Percentiles rank a stretch among this genome's conserved stretches.
phyloP scores from a whole-genome alignment of 2,888 invertebrate genomes.

The Metallyticus violacea region DNA sequence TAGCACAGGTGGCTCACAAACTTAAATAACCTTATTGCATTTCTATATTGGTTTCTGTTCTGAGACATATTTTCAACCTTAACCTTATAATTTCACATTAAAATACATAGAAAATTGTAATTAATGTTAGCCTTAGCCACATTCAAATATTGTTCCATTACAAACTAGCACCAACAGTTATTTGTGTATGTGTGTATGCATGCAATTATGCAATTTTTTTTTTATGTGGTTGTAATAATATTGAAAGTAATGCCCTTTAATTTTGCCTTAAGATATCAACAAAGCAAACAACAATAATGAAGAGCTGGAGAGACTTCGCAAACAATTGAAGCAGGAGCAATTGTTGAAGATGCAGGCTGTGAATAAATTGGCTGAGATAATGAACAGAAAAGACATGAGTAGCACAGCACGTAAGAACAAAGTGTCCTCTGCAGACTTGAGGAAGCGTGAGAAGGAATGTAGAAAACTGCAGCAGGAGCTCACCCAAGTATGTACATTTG shows the following conservation, averaged over 20 bases:
- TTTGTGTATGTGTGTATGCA: too few species aligned
- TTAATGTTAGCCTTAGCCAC: too few species aligned
- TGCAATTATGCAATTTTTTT: too few species aligned
- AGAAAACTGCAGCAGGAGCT: conserved; percentile 92
- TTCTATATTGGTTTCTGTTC: too few species aligned
- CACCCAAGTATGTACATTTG: conserved; percentile 55
- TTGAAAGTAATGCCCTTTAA: neutral
- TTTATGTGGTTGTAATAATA: neutral
- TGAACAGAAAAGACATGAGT: conserved; percentile 86
- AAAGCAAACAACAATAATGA: conserved; percentile 66
- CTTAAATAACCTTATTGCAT: too few species aligned
- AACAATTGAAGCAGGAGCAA: conserved; percentile 82
- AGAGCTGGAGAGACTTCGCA: conserved; percentile 76
- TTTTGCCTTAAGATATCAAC: neutral
- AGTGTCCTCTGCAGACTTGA: conserved; percentile 71
- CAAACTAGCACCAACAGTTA: too few species aligned
- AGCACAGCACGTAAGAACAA: conserved; percentile 78
- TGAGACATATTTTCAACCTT: too few species aligned
- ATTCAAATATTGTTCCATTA: too few species aligned
- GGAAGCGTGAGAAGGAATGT: conserved; percentile 92
- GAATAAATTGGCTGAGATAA: conserved; percentile 94
- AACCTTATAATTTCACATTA: too few species aligned
- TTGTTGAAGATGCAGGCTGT: conserved; percentile 91
- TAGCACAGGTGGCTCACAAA: too few species aligned
- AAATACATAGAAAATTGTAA: too few species aligned